Conservation (phyloP, 2,888 invertebrate species). For the Taenaris catops region DNA sequence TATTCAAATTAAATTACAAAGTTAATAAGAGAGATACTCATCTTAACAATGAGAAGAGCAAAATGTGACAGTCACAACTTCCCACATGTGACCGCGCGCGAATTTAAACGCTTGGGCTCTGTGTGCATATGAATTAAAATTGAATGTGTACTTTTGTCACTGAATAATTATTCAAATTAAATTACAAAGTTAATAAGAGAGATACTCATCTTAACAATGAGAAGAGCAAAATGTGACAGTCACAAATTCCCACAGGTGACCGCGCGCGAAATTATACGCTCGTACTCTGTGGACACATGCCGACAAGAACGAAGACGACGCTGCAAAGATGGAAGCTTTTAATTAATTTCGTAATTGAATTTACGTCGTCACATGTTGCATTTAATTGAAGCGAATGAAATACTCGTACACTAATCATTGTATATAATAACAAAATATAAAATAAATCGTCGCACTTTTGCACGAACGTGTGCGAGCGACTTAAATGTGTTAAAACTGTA, state of each 20-base stretch:
- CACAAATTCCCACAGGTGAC: slow-evolving; percentile 2
- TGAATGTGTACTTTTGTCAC: no score
- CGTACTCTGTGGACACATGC: slow-evolving; percentile 2
- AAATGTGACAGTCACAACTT: not conserved
- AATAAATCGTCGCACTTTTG: no score
- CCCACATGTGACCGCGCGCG: slow-evolving; percentile 2
- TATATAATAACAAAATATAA: no score
- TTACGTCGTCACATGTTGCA: not conserved
- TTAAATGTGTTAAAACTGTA: no score
- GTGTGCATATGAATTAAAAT: not conserved
- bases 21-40: not conserved
- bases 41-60: not conserved
- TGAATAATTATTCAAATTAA: not conserved
- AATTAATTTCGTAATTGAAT: slow-evolving; percentile 4
- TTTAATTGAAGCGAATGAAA: not conserved
- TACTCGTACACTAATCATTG: no score
- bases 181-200: not conserved
- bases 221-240: not conserved
- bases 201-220: not conserved
- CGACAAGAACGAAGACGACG: slow-evolving; percentile 1
- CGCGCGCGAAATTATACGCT: slow-evolving; percentile 7
- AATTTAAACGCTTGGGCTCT: slow-evolving; percentile 8
- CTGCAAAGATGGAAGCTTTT: slow-evolving; percentile 6
- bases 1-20: not conserved
- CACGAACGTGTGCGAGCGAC: no score